These are phyloP conservation scores for Bombus pascuorum DNA, from an alignment of 1,140 invertebrate genomes.

Conservation along the genomic window DNA sequence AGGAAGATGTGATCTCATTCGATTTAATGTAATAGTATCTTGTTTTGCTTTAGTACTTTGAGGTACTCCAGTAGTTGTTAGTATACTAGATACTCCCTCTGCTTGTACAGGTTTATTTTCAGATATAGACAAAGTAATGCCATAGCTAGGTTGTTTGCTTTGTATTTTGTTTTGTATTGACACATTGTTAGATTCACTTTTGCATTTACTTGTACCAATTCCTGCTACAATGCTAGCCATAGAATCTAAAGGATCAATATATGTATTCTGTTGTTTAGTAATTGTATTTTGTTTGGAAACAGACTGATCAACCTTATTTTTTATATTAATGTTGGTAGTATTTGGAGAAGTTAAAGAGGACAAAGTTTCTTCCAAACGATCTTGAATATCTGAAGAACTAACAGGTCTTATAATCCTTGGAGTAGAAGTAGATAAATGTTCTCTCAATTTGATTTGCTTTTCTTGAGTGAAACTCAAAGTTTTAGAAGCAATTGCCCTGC, in stretches of 20 bases:
- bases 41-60: conserved; percentile 65
- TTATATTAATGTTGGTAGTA: conserved; percentile 25
- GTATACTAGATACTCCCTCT: conserved; percentile 40
- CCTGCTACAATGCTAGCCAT: conserved; percentile 77
- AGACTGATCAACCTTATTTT: conserved; percentile 37
- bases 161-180: conserved; percentile 55
- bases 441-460: conserved; percentile 73
- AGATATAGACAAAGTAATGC: conserved; percentile 16
- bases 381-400: conserved; percentile 72
- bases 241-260: conserved; percentile 71
- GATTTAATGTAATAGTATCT: conserved; percentile 34
- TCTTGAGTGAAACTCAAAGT: conserved; percentile 70
- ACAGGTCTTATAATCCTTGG: conserved; percentile 72
- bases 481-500: conserved; percentile 73
- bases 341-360: conserved; percentile 70
- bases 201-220: conserved; percentile 60
- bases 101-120: conserved; percentile 49
- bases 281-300: conserved; percentile 20
- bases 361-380: conserved; percentile 76
- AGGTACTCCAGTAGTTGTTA: conserved; percentile 16
- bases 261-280: conserved; percentile 43
- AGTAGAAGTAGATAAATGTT: conserved; percentile 68
- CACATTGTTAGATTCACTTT: conserved; percentile 29
- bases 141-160: conserved; percentile 36
- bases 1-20: not conserved